Evolutionary conservation across 2,888 invertebrate species (phyloP), one percentile per base, ranked within the genome.

Genomic region (Seira musarum): DNA sequence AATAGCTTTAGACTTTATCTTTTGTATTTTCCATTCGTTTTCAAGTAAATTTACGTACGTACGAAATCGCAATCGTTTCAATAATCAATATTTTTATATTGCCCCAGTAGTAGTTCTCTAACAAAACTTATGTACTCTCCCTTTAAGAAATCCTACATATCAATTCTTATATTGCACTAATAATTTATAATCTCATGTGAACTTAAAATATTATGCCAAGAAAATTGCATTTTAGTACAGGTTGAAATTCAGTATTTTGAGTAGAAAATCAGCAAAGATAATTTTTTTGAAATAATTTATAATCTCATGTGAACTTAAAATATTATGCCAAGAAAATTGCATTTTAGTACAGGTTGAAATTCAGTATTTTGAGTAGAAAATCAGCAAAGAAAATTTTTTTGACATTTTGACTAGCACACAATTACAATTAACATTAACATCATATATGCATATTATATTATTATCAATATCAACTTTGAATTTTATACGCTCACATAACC

Each of bases 21-120:
- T 53, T 61, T 63, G 46, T 24, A 65, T 73, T 73, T 73, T 64
- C 30, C 8, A 21, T 21, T 63, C 30, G 30, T 63, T 63, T 21
- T 24, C 5, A 2, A 13, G 24, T 22, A 63, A 63, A 8, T 63
- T 57, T 22, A 63, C 21, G 21, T 63, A n/a, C 21, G 63, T 63
- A 63, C 63, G 24, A 63, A 63, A 22, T 63, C 24, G 63, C 63
- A 63, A 22, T 21, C 63, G 63, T 63, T 63, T 24, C 63, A 63
- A 10, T 63, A 63, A 63, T 60, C 60, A 17, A 17, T 60, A 63
- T 63, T 21, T 21, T 24, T 53, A 3, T 17, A 13, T 53, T 53
- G 53, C 15, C 15, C 53, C 53, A 53, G 53, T 53, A 53, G 53
- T 30, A n/a, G n/a, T 30, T 30, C 8, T 24, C 63, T 63, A 22